Base-by-base conservation (phyloP, 2,113 vertebrate genomes). In the Chloropsis cyanopogon region DNA sequence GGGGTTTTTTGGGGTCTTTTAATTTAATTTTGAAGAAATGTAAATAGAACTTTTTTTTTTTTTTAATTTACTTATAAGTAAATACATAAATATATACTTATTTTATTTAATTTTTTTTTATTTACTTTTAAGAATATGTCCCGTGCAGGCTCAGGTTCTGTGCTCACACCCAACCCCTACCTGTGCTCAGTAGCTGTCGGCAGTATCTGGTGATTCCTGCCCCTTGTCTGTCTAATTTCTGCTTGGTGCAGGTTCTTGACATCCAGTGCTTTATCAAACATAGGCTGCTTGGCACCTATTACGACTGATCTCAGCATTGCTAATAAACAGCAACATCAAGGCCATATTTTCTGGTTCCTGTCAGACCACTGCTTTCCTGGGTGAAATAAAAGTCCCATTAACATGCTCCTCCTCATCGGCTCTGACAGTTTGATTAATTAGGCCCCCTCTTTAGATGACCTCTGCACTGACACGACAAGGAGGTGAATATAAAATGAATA, bases 341-440 rank as follows among this genome's bases (percentile, higher is more conserved):
- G 98, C 97, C 97, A 89, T 98, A 98, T 98, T 98, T 98, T 90
- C 97, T 96, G 71, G 95, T 95, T 96, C 96, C 97, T 99, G 98
- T 98, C 99, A 98, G 97, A 90, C 96, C 75, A 85, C 97, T 82
- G 97, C 97, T 98, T 98, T 98, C 98, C 96, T 96, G 97, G 98
- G 98, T 98, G 98, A 98, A 98, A 98, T 99, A 98, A 98, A 99
- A 98, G 98, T 98, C 98, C 98, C 98, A 99, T 99, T 99, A 99
- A 99, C 98, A 98, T 98, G 98, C 98, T 98, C 97, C 98, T 98
- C 98, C 98, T 99, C 98, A 99, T 99, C 98, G 98, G 97, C 98
- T 98, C 98, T 98, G 99, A 99, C 99, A 99, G 98, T 95, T 98
- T 99, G 98, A 99, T 99, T 98, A 99, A 99, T 99, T 99, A 98